phyloP scores from a whole-genome alignment of 92 coral and sea anemone genomes.

The Umimayanthus kanabou region DNA sequence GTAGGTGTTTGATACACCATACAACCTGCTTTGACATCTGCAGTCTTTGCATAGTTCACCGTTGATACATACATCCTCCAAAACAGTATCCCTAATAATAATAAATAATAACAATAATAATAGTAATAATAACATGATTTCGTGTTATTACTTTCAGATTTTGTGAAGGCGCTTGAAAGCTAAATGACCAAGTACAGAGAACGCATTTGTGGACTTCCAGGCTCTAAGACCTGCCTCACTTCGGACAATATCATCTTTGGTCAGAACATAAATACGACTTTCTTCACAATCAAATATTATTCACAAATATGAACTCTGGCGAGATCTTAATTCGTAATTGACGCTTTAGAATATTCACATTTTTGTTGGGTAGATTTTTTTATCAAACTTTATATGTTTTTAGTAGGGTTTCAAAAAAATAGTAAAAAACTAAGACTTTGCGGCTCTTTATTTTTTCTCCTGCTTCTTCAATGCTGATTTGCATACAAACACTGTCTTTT shows the following conservation, averaged over 20 bases:
- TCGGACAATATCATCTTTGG: neutral
- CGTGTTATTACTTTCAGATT: neutral
- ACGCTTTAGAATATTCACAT: neutral
- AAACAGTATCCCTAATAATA: no score
- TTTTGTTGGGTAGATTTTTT: neutral
- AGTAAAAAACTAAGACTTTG: neutral
- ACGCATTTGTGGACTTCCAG: neutral
- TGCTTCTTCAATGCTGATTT: neutral
- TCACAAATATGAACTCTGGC: neutral
- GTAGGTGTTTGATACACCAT: no score
- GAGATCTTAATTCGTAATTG: neutral
- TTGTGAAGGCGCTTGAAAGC: slow-evolving; percentile 18
- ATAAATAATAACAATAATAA: no score
- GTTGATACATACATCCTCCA: no score
- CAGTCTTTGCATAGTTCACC: no score
- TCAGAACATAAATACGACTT: neutral
- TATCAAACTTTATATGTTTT: neutral
- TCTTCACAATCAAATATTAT: neutral
- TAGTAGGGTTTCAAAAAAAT: neutral
- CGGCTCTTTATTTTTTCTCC: neutral
- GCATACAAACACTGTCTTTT: neutral
- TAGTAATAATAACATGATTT: neutral
- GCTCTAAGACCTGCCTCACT: neutral
- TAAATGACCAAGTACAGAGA: neutral
- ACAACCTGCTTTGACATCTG: no score